A percentile compares a stretch with the other conserved stretches of the same genome.
Evolutionary conservation across 2,797 vertebrate genomes (phyloP).

Genomic region (Hippocampus kuda): DNA sequence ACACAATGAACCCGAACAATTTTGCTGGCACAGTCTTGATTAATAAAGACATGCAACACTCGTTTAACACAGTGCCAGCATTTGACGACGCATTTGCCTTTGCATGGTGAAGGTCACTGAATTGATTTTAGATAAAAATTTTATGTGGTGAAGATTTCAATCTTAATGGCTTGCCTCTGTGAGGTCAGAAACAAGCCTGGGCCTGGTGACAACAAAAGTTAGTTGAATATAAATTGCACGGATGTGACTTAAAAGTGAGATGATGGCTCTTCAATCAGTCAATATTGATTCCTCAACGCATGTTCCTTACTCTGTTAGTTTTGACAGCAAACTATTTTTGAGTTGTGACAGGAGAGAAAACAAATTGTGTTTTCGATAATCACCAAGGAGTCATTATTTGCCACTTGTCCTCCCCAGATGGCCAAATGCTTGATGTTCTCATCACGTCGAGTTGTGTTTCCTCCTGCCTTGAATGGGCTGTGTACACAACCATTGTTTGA

Average conservation of each 20-base stretch:
- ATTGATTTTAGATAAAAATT: slow-evolving; percentile 70
- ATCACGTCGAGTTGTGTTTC: slow-evolving; percentile 71
- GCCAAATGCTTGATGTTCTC: slow-evolving; percentile 68
- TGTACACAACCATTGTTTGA: slow-evolving; percentile 76
- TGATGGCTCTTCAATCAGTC: slow-evolving; percentile 35
- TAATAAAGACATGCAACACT: slow-evolving; percentile 41
- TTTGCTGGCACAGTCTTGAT: slow-evolving; percentile 14
- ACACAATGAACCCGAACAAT: slow-evolving; percentile 12
- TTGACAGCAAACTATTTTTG: slow-evolving; percentile 22
- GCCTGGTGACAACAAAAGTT: slow-evolving; percentile 52
- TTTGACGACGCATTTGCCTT: slow-evolving; percentile 51
- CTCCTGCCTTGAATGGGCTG: slow-evolving; percentile 66
- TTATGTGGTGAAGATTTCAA: slow-evolving; percentile 65
- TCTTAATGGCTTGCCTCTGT: slow-evolving; percentile 65
- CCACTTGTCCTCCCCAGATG: slow-evolving; percentile 65
- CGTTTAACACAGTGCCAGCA: slow-evolving; percentile 30
- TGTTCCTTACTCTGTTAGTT: not conserved
- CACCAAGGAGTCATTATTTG: slow-evolving; percentile 64
- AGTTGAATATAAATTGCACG: slow-evolving; percentile 47
- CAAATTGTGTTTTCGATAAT: slow-evolving; percentile 51
- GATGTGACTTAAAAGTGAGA: slow-evolving; percentile 24
- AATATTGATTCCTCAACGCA: slow-evolving; percentile 14
- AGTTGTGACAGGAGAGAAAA: slow-evolving; percentile 49
- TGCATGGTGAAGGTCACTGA: slow-evolving; percentile 60
- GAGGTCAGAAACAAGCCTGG: slow-evolving; percentile 49